These are phyloP conservation scores for Antheraea pernyi DNA, from an alignment of 1,140 invertebrate species.

Conservation along the genomic window DNA sequence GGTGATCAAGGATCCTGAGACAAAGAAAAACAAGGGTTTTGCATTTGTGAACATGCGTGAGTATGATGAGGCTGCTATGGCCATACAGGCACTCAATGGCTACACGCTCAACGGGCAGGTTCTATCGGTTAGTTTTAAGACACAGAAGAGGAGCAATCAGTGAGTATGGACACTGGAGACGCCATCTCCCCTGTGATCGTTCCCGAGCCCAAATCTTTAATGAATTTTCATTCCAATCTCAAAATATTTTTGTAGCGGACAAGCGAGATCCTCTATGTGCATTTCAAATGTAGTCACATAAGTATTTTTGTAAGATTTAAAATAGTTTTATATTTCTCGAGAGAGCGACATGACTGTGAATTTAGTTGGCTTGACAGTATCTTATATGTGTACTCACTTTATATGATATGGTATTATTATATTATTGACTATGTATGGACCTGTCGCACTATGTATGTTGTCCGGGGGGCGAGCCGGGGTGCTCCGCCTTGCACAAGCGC, in stretches of 20 bases:
- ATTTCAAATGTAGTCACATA: slow-evolving; percentile 76
- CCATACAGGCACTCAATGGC: slow-evolving; percentile 98
- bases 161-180: slow-evolving; percentile 56
- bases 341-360: slow-evolving; percentile 76
- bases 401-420: slow-evolving; percentile 74
- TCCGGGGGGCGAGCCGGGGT: slow-evolving; percentile 37
- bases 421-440: slow-evolving; percentile 71
- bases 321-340: slow-evolving; percentile 74
- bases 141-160: slow-evolving; percentile 85
- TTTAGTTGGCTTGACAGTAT: slow-evolving; percentile 75
- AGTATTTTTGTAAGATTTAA: slow-evolving; percentile 79
- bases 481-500: slow-evolving; percentile 41
- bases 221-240: slow-evolving; percentile 78
- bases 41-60: slow-evolving; percentile 99
- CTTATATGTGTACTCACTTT: slow-evolving; percentile 72
- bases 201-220: slow-evolving; percentile 65
- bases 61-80: slow-evolving; percentile 98
- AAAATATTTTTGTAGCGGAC: slow-evolving; percentile 78
- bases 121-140: slow-evolving; percentile 99
- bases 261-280: slow-evolving; percentile 66
- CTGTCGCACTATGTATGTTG: slow-evolving; percentile 65
- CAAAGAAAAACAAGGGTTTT: slow-evolving; percentile 99
- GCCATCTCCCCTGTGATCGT: slow-evolving; percentile 56
- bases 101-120: slow-evolving; percentile 98
- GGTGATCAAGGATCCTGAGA: slow-evolving; percentile 97